Evolutionary conservation across 2,888 invertebrate species (phyloP).

Genomic region (Mythimna lalbum): DNA sequence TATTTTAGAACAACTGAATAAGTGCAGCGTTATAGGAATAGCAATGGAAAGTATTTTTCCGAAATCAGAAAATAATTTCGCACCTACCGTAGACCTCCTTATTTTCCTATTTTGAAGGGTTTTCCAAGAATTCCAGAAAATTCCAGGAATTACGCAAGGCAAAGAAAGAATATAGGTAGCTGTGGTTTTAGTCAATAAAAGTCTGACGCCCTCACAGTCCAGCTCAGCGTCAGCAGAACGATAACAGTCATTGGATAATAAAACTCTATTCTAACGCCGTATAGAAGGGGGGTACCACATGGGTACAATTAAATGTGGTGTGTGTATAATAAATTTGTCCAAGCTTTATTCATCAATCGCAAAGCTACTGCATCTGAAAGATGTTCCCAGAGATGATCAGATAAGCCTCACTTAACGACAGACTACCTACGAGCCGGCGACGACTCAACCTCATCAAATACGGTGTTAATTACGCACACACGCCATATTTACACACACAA

Average conservation of each 20-base stretch:
- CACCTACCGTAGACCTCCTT: neutral
- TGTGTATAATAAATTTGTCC: too few relatives aligned
- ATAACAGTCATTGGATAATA: too few relatives aligned
- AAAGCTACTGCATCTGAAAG: constrained; percentile 15
- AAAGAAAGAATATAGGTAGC: too few relatives aligned
- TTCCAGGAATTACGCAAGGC: too few relatives aligned
- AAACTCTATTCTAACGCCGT: too few relatives aligned
- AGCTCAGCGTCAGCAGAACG: too few relatives aligned
- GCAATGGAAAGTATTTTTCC: too few relatives aligned
- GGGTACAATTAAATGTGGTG: too few relatives aligned
- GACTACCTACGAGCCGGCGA: constrained; percentile 35
- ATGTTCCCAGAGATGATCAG: constrained; percentile 30
- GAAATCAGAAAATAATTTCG: neutral
- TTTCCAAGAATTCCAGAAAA: too few relatives aligned
- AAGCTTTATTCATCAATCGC: neutral
- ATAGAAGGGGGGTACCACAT: too few relatives aligned
- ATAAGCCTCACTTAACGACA: constrained; percentile 38
- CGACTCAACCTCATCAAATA: constrained; percentile 29
- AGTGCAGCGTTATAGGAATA: neutral
- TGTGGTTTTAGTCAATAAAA: too few relatives aligned
- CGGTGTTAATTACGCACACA: constrained; percentile 64
- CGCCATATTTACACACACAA: constrained; percentile 58
- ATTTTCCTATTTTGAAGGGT: neutral
- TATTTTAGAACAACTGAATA: neutral
- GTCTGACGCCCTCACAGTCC: too few relatives aligned